phyloP scores from a whole-genome alignment of 2,888 invertebrate species.

The Campopleginae sp. region DNA sequence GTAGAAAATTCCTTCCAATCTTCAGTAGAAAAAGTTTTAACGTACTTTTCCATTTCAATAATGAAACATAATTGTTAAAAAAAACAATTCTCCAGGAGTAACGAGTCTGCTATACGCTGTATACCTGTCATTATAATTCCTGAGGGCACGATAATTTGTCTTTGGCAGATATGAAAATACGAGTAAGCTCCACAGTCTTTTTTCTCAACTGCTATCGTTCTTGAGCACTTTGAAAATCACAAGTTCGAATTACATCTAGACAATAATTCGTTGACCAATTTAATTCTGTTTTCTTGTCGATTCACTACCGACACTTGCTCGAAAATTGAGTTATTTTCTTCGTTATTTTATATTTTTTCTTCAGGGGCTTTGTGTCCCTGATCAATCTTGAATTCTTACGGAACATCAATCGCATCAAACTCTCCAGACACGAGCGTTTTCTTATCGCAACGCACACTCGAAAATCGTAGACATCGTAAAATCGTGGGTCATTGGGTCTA shows the following conservation, averaged over 20 bases:
- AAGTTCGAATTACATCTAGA: slow-evolving; percentile 7
- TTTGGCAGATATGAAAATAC: slow-evolving; percentile 16
- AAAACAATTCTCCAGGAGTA: slow-evolving; percentile 45
- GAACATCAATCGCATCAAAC: neutral
- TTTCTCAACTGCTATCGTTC: neutral
- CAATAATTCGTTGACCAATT: neutral
- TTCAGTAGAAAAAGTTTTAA: slow-evolving; percentile 36
- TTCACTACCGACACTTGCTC: neutral
- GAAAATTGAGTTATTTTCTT: slow-evolving; percentile 14
- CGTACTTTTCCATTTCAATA: slow-evolving; percentile 45
- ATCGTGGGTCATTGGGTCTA: neutral
- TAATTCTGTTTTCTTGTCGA: neutral
- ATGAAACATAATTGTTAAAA: slow-evolving; percentile 62
- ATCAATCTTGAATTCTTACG: too few species aligned
- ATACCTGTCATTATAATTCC: slow-evolving; percentile 17
- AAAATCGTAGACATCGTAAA: neutral
- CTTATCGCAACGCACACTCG: neutral
- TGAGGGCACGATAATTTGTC: slow-evolving; percentile 24
- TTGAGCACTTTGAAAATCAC: neutral
- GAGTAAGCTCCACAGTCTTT: neutral
- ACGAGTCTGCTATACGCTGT: slow-evolving; percentile 3
- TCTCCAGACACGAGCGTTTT: neutral
- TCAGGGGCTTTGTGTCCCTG: too few species aligned
- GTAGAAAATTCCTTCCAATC: slow-evolving; percentile 43
- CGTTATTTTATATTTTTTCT: neutral